Evolutionary conservation across 2,797 vertebrate species (phyloP), one percentile per base, ranked within the genome.

Genomic region (Chiroxiphia lanceolata): DNA sequence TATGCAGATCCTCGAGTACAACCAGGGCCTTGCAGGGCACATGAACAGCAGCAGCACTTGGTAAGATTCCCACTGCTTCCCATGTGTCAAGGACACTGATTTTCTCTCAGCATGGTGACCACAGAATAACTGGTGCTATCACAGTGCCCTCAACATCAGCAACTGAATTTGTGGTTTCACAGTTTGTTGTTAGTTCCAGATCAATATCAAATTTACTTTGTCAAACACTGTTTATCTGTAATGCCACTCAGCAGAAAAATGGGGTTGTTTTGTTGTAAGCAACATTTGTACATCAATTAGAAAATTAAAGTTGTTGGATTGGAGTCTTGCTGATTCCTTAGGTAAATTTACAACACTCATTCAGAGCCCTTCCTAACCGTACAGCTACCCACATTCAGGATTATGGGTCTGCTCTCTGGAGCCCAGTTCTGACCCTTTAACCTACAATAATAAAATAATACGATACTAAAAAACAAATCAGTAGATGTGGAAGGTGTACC

Each of bases 31-130:
- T 13, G 1, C 60, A 69, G 87, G 50, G 57, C 38, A 27, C 80
- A 40, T 23, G 70, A 87, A 48, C 89, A 54, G 22, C 88, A 76
- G 13, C 91, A 70, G 26, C 20, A 15, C 53, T 63, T 15, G 3
- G 97, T 97, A 88, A 97, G 78, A 51, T n/a, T 93, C 47, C 50
- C 34, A 15, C 50, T 7, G 1, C 47, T 68, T 38, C 45, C n/a
- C 4, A 1, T 53, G 89, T 36, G 64, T 65, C 80, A 79, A 9
- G 59, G 75, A n/a, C 53, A 42, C n/a, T 70, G 67, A 6, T n/a
- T 38, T 82, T 57, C 56, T 90, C 42, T 60, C 15, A 68, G 11
- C 3, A 0, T 36, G 27, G 9, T 45, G 45, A 56, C 12, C 29
- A 23, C 44, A 25, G 34, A 75, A 31, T 45, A 59, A 69, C 3